These are phyloP conservation scores for Ellobium chinense DNA, from an alignment of 2,888 invertebrate species.

Conservation along the genomic window DNA sequence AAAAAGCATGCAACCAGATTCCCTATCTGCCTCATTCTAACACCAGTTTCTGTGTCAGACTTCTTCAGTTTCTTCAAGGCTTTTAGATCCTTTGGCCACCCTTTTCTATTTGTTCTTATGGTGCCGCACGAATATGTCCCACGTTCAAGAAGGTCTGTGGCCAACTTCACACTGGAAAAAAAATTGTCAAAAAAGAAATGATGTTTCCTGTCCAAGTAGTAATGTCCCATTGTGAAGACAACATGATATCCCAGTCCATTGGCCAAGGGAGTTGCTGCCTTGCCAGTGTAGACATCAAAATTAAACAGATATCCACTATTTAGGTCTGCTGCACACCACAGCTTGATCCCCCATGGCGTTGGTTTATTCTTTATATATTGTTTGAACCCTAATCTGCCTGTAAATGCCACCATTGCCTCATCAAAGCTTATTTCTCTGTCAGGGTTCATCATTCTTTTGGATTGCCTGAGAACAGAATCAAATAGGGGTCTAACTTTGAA, in stretches of 20 bases:
- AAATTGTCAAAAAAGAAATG: conserved; percentile 32
- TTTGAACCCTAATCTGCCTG: no score
- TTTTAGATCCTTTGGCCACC: conserved; percentile 30
- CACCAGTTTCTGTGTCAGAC: background rate
- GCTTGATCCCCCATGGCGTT: conserved; percentile 41
- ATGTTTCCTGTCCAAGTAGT: conserved; percentile 16
- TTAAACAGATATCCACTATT: conserved; percentile 32
- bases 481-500: background rate
- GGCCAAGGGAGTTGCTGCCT: background rate
- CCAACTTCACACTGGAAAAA: conserved; percentile 12
- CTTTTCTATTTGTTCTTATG: conserved; percentile 34
- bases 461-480: background rate
- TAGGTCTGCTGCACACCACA: conserved; percentile 37
- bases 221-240: background rate
- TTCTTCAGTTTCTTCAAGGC: background rate
- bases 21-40: conserved; percentile 33
- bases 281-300: conserved; percentile 42
- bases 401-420: no score
- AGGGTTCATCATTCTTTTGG: background rate
- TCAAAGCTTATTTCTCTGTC: no score
- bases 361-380: conserved; percentile 29
- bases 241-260: conserved; percentile 37
- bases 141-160: conserved; percentile 7
- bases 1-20: conserved; percentile 34
- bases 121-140: conserved; percentile 44